These are phyloP conservation scores for Drosophila subobscura DNA, from an alignment of 1,140 invertebrate species.

Conservation along the genomic window DNA sequence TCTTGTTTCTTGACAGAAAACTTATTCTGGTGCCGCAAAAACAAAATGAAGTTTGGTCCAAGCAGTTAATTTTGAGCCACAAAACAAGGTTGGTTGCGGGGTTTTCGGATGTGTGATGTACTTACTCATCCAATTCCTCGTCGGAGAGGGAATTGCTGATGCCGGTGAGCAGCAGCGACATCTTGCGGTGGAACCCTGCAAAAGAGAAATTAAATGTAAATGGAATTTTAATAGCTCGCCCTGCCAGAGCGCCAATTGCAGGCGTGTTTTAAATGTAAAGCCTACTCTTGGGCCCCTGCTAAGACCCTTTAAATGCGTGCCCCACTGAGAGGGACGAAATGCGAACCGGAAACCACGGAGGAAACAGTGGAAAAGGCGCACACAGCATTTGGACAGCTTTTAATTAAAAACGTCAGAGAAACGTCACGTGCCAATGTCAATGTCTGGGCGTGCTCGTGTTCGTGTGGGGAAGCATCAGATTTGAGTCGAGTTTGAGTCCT, in stretches of 20 bases:
- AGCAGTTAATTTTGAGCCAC: conserved; percentile 34
- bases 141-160: conserved; percentile 84
- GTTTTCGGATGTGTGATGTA: conserved; percentile 34
- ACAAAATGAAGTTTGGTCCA: conserved; percentile 27
- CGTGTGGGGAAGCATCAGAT: conserved; percentile 8
- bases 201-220: conserved; percentile 46
- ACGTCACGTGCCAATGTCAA: conserved; percentile 56
- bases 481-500: conserved; percentile 38
- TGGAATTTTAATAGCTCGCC: conserved; percentile 40
- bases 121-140: conserved; percentile 85
- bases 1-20: conserved; percentile 3
- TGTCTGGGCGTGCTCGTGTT: conserved; percentile 13
- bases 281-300: conserved; percentile 20
- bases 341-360: conserved; percentile 12
- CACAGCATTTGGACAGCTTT: conserved; percentile 74
- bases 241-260: conserved; percentile 37
- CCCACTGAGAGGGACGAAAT: conserved; percentile 7
- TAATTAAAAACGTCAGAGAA: conserved; percentile 71
- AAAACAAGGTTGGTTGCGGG: conserved; percentile 8
- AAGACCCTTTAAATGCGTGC: conserved; percentile 45
- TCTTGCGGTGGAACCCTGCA: conserved; percentile 56
- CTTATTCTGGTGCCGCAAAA: not conserved
- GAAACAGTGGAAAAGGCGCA: conserved; percentile 35
- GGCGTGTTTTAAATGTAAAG: conserved; percentile 30
- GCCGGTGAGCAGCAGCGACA: conserved; percentile 67